Percentiles rank a stretch among this genome's conserved stretches.
These are phyloP conservation scores for Channa argus DNA, from an alignment of 2,113 vertebrate genomes.

Conservation along the genomic window DNA sequence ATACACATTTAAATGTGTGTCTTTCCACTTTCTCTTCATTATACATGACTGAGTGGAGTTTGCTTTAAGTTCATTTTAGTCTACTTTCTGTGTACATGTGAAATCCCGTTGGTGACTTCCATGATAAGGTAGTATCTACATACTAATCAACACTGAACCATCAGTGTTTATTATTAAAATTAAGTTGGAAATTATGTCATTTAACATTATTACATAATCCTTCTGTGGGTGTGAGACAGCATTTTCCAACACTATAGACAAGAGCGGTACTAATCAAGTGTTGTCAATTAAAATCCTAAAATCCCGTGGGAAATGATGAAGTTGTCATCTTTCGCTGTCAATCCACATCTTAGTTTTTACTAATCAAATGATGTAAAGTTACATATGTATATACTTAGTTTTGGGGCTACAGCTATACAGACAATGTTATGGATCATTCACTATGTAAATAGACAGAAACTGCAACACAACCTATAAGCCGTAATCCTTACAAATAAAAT, in stretches of 20 bases:
- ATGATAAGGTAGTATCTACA: neutral
- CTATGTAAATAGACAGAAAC: too few relatives aligned
- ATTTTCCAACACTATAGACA: neutral
- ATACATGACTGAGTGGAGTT: neutral
- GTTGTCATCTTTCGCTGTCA: neutral
- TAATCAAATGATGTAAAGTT: too few relatives aligned
- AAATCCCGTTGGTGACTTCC: neutral
- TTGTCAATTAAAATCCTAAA: neutral
- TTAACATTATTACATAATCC: too few relatives aligned
- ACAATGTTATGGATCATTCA: too few relatives aligned
- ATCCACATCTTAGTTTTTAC: neutral
- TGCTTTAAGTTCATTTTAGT: neutral
- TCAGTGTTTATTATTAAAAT: too few relatives aligned
- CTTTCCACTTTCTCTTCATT: constrained; percentile 3
- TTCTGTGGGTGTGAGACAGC: neutral
- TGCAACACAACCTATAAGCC: too few relatives aligned
- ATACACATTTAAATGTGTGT: neutral
- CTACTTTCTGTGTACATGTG: neutral
- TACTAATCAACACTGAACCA: too few relatives aligned
- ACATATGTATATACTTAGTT: too few relatives aligned
- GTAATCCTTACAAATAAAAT: too few relatives aligned
- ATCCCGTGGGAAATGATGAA: neutral
- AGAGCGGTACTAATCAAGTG: neutral
- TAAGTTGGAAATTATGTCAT: too few relatives aligned
- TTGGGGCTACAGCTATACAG: too few relatives aligned